phyloP scores from a whole-genome alignment of 2,888 invertebrate genomes.

The Branchinecta sandiegonensis region DNA sequence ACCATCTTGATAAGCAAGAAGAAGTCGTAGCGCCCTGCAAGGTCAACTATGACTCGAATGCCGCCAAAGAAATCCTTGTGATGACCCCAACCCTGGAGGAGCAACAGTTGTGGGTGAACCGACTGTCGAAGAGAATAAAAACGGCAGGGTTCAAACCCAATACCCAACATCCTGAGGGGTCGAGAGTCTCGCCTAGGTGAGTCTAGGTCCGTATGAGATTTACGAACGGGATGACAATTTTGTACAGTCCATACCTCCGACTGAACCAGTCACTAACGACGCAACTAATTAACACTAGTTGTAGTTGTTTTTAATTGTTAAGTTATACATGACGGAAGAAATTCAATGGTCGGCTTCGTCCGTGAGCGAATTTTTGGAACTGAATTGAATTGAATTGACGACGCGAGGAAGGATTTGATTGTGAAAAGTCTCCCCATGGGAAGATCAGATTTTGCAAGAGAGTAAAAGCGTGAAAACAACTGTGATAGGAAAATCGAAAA shows the following conservation, averaged over 20 bases:
- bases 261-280: no score
- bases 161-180: conserved; percentile 45
- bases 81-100: conserved; percentile 71
- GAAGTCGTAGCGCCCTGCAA: conserved; percentile 87
- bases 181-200: conserved; percentile 62
- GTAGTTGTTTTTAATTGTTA: no score
- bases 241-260: background rate
- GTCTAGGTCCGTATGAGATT: conserved; percentile 32
- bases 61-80: conserved; percentile 82
- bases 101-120: conserved; percentile 82
- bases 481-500: no score
- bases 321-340: no score
- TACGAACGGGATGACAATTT: conserved; percentile 22
- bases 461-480: no score
- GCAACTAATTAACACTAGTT: no score
- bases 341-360: no score
- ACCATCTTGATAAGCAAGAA: conserved; percentile 74
- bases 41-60: conserved; percentile 82
- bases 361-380: no score
- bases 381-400: no score
- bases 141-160: conserved; percentile 82
- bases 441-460: no score
- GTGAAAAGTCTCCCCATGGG: no score
- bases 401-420: no score
- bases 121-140: conserved; percentile 79